Base-by-base conservation (phyloP, 2,888 invertebrate species). In the Thalpophila matura region DNA sequence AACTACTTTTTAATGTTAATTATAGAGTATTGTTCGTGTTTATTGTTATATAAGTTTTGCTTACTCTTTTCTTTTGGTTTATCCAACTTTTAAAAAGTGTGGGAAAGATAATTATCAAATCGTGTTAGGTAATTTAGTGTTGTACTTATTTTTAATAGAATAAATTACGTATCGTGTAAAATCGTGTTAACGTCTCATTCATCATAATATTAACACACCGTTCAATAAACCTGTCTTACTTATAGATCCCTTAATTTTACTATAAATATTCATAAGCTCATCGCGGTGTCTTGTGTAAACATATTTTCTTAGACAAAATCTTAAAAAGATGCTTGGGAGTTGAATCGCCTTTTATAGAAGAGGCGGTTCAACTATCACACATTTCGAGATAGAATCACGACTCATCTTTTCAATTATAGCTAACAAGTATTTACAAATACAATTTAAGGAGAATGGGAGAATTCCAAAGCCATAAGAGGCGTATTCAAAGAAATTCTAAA, bases 1-100 rank as follows among this genome's bases (percentile, higher is more conserved):
- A 38, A 47, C 14, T 38, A 45, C 18, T 74, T 68, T 58, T 38
- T 24, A 37, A 55, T 33, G 20, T 46, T 57, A 63, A 50, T 62
- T 46, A 55, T 12, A 16, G 9, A 18, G 16, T 16, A 49, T 64
- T 58, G 51, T 53, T 27, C 22, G 18, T 31, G n/a, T 10, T 22
- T 29, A 6, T 9, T 43, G 33, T 50, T 50, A 50, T 26, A 38
- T 53, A 38, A 54, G 31, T 45, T 51, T 20, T 51, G 24, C 45
- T 54, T 58, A 37, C n/a, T 37, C 10, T 51, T 26, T 50, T 18
- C 18, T 12, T 27, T 6, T 37, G 26, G 16, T 18, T 26, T 27
- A 50, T n/a, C n/a, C 5, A 31, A n/a, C n/a, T 31, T 31, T 31
- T 2, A 4, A 4, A n/a, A 31, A 31, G 31, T n/a, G 31, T 31